Evolutionary conservation across 2,113 vertebrate genomes (phyloP).

Genomic region (Zosterops lateralis): DNA sequence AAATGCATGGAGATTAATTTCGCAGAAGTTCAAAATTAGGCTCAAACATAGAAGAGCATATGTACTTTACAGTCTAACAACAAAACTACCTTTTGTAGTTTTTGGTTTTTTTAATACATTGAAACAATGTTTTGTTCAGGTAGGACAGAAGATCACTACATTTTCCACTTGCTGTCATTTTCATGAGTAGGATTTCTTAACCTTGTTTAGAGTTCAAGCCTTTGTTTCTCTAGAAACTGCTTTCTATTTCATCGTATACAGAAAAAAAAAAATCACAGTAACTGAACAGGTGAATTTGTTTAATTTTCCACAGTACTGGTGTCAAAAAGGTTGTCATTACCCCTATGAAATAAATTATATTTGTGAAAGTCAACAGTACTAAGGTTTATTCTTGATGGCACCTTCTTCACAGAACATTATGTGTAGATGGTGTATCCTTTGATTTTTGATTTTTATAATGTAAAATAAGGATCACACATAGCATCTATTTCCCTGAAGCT

Average conservation of each 20-base stretch:
- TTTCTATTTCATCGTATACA: background rate
- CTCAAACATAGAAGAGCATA: background rate
- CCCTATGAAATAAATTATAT: background rate
- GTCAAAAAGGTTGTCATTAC: background rate
- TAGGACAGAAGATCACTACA: background rate
- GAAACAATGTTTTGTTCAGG: background rate
- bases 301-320: background rate
- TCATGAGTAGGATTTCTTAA: background rate
- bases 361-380: background rate
- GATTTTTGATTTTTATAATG: background rate
- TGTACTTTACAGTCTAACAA: background rate
- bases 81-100: background rate
- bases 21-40: background rate
- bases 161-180: constrained; percentile 18
- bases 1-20: background rate
- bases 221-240: background rate
- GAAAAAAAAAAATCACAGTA: background rate
- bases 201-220: background rate
- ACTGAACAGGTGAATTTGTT: background rate
- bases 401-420: background rate
- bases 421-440: background rate
- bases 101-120: background rate
- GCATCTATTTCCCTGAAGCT: background rate
- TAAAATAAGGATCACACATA: background rate
- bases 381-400: background rate